Conservation (phyloP, 2,797 vertebrate genomes). For the Choloepus didactylus region DNA sequence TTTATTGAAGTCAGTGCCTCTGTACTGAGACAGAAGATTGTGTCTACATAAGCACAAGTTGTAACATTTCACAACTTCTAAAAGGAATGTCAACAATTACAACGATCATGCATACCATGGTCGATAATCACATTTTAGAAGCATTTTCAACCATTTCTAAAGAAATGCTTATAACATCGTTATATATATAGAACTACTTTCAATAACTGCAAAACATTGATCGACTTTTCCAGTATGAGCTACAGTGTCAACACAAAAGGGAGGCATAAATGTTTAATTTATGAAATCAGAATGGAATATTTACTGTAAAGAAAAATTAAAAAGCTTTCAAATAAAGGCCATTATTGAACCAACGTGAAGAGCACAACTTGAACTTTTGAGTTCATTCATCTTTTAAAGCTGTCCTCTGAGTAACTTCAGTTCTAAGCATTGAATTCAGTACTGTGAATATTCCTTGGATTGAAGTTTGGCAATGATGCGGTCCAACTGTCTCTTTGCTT, state of each 20-base stretch:
- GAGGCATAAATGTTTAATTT: slow-evolving; percentile 93
- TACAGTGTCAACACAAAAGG: slow-evolving; percentile 93
- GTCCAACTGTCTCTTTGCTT: slow-evolving; percentile 98
- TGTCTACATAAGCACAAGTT: slow-evolving; percentile 95
- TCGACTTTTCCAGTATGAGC: slow-evolving; percentile 92
- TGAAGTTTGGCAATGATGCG: slow-evolving; percentile 97
- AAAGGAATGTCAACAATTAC: slow-evolving; percentile 96
- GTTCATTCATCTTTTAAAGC: slow-evolving; percentile 89
- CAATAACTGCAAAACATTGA: slow-evolving; percentile 94
- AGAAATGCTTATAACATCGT: slow-evolving; percentile 93
- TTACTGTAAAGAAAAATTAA: slow-evolving; percentile 94
- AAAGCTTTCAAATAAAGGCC: slow-evolving; percentile 93
- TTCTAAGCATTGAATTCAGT: slow-evolving; percentile 91
- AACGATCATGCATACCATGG: slow-evolving; percentile 94
- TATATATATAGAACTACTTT: slow-evolving; percentile 93
- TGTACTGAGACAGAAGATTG: slow-evolving; percentile 93
- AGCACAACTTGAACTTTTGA: slow-evolving; percentile 91
- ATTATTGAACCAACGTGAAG: slow-evolving; percentile 93
- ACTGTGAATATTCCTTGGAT: slow-evolving; percentile 98
- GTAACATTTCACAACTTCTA: slow-evolving; percentile 94
- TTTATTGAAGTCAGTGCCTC: slow-evolving; percentile 94
- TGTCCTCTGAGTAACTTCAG: slow-evolving; percentile 90
- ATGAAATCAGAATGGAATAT: slow-evolving; percentile 95
- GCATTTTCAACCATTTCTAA: slow-evolving; percentile 93
- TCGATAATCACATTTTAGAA: slow-evolving; percentile 93